phyloP scores from a whole-genome alignment of 35 echinoderm and acorn worm species.

The Patiria miniata region DNA sequence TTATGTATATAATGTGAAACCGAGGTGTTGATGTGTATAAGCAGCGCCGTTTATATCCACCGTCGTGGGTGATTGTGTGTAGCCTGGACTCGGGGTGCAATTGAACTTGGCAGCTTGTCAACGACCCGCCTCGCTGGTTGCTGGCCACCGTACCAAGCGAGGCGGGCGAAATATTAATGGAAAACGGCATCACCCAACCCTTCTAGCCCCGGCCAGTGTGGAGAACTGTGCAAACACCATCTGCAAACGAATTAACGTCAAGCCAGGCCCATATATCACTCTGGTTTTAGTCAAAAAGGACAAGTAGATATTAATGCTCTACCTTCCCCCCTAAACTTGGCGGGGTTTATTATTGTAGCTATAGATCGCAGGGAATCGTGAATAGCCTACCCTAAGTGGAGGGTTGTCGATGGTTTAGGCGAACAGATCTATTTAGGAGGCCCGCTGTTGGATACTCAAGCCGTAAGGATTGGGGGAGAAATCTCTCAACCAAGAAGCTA shows the following conservation, averaged over 20 bases:
- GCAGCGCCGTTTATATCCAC: too few species aligned
- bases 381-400: not conserved
- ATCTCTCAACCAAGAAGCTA: slow-evolving; percentile 7
- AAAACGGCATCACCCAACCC: slow-evolving; percentile 11
- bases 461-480: not conserved
- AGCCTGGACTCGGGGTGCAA: not conserved
- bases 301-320: slow-evolving; percentile 21
- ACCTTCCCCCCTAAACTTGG: not conserved
- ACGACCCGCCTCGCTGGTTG: slow-evolving; percentile 9
- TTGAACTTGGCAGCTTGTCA: slow-evolving; percentile 27
- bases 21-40: too few species aligned
- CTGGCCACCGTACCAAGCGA: not conserved
- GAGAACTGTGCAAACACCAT: slow-evolving; percentile 29
- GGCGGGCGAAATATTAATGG: slow-evolving; percentile 29
- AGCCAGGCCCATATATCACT: slow-evolving; percentile 17
- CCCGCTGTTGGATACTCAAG: not conserved
- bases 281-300: slow-evolving; percentile 31
- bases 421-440: too few species aligned
- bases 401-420: not conserved
- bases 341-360: not conserved
- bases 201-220: not conserved
- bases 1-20: too few species aligned
- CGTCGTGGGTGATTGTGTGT: too few species aligned
- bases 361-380: not conserved
- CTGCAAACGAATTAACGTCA: slow-evolving; percentile 33